Percentiles rank a stretch among this genome's conserved stretches.
Evolutionary conservation across 2,888 invertebrate species (phyloP).

Genomic region (Trichogramma dendrolimi): DNA sequence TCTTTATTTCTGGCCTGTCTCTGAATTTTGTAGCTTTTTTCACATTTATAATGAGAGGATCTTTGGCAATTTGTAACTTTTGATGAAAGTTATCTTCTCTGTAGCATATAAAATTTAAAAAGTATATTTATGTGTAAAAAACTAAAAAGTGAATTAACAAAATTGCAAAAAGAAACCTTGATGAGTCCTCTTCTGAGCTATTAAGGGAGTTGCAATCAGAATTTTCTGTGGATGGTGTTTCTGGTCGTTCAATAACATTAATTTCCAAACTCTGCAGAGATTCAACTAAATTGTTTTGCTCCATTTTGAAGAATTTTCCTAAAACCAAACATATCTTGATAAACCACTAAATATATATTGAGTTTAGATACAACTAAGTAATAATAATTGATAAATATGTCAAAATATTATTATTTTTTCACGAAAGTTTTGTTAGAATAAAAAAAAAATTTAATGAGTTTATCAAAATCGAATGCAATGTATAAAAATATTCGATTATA

Average conservation of each 20-base stretch:
- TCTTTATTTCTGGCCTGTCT: slow-evolving; percentile 31
- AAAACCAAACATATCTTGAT: too few species aligned
- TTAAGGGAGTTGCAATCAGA: slow-evolving; percentile 24
- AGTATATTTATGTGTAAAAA: too few species aligned
- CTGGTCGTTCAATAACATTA: slow-evolving; percentile 20
- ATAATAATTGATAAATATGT: too few species aligned
- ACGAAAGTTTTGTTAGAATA: too few species aligned
- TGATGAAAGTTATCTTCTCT: slow-evolving; percentile 32
- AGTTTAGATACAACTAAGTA: too few species aligned
- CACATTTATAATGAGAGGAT: slow-evolving; percentile 41
- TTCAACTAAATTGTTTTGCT: slow-evolving; percentile 20
- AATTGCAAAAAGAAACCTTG: slow-evolving; percentile 10
- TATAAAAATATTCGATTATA: too few species aligned
- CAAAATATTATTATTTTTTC: too few species aligned
- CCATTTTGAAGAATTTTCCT: slow-evolving; percentile 9
- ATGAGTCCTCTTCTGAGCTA: slow-evolving; percentile 25
- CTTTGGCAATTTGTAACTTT: slow-evolving; percentile 27
- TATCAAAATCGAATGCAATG: too few species aligned
- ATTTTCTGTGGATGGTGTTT: slow-evolving; percentile 21
- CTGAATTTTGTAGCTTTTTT: slow-evolving; percentile 40
- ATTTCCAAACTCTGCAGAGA: slow-evolving; percentile 20
- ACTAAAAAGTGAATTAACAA: too few species aligned
- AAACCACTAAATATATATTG: too few species aligned
- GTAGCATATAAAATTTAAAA: background rate
- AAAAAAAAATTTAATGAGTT: too few species aligned